Base-by-base conservation (phyloP, 2,113 vertebrate species). In the Boulengeromyrus knoepffleri region DNA sequence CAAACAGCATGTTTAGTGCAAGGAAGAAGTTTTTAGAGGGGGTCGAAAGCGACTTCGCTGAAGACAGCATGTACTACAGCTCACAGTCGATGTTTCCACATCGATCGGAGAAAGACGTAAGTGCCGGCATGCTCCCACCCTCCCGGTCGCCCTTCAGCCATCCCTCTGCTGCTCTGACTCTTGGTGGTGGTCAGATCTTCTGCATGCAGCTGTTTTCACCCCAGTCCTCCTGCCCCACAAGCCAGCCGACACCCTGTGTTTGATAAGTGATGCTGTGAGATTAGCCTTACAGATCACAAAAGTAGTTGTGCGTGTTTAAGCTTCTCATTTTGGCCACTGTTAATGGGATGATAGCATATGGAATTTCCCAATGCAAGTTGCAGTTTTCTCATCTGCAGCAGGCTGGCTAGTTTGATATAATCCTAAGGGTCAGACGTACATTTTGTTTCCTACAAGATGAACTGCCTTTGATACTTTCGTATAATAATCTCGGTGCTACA, bases 1-100 rank as follows among this genome's bases (percentile, higher is more conserved):
- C 97, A 97, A 97, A 97, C 97, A 97, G 97, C 96, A 97, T 97
- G 97, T 97, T 97, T 97, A 96, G 96, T 97, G 96, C 96, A 96
- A 97, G 97, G 96, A 97, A 97, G 97, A 97, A 97, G 96, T 97
- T 97, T 95, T 96, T 96, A 96, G 97, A 97, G 94, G 97, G 97
- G 89, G 97, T 97, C 94, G 97, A 97, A 94, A 96, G 96, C 94
- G 97, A 97, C 95, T 97, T 97, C 96, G 96, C 97, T 90, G 97
- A 97, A 87, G 97, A 97, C 93, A 97, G 96, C 93, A 97, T 97
- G 96, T 97, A 97, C 96, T 97, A 97, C 96, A 95, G 95, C 96
- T 96, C 97, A 94, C 96, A 96, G 90, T 97, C 97, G 93, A 96
- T 97, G 96, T 97, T 97, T 90, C 96, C 96, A 91, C 97, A 97